Percentiles rank a stretch among this genome's conserved stretches.
Conservation (phyloP, 2,888 invertebrate genomes). For the Agonopterix heracliana region DNA sequence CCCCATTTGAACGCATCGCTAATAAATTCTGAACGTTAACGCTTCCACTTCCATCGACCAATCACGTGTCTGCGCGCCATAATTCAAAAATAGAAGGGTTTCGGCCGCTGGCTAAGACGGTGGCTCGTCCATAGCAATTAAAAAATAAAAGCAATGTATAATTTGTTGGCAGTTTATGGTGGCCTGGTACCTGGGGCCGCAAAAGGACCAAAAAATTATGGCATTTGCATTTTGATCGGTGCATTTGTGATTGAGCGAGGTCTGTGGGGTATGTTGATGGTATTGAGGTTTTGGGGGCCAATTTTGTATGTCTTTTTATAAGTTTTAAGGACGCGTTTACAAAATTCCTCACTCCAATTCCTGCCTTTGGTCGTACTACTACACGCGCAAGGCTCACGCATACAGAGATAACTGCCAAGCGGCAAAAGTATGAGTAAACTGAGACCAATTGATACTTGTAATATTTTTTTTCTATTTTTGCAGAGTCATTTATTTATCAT, state of each 20-base stretch:
- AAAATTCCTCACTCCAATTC: too few relatives aligned
- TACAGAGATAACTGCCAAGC: too few relatives aligned
- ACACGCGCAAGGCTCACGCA: too few relatives aligned
- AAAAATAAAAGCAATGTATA: slow-evolving; percentile 67
- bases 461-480: too few relatives aligned
- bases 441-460: too few relatives aligned
- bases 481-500: too few relatives aligned
- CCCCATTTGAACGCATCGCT: slow-evolving; percentile 34
- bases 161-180: slow-evolving; percentile 69
- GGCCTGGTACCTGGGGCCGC: slow-evolving; percentile 38
- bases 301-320: too few relatives aligned
- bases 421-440: too few relatives aligned
- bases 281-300: too few relatives aligned
- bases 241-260: slow-evolving; percentile 64
- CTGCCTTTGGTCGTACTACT: too few relatives aligned
- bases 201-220: slow-evolving; percentile 45
- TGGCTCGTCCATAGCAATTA: slow-evolving; percentile 69
- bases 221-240: slow-evolving; percentile 65
- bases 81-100: slow-evolving; percentile 67
- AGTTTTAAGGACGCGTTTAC: too few relatives aligned
- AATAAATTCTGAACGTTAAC: slow-evolving; percentile 32
- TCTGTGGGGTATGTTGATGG: slow-evolving; percentile 10
- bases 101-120: slow-evolving; percentile 62
- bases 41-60: slow-evolving; percentile 40
- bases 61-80: slow-evolving; percentile 66